Evolutionary conservation across 2,113 vertebrate species (phyloP), one percentile per base, ranked within the genome.

Genomic region (Chascanopsetta lugubris): DNA sequence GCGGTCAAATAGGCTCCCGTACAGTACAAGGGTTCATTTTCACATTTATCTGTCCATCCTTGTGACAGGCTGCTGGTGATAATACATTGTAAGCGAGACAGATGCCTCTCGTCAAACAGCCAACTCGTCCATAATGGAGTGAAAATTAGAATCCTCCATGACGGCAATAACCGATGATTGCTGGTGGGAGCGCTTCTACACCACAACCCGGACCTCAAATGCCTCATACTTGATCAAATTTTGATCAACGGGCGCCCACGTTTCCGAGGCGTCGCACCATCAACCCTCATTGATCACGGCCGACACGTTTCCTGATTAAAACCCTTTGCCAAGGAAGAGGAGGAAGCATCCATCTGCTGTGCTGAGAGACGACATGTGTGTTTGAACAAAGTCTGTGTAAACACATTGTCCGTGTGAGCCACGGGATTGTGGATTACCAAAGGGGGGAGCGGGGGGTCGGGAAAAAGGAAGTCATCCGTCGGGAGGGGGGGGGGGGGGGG

Each of bases 41-140:
- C 8, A 1, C 38, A 25, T 8, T 63, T 63, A 50, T 58, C 26
- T 77, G 82, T 69, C 71, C 83, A 61, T 76, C 84, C 50, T 15
- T 68, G 32, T 51, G 18, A 64, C 87, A 82, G 71, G 25, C 84
- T 73, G 69, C 59, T 57, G 69, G 69, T 75, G 72, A 83, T 85
- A 73, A 84, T 59, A 18, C 71, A 43, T 40, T 61, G 79, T 58
- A 82, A 36, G 57, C 7, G 46, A 70, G 69, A 81, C 79, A 87
- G 83, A 83, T 81, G 79, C 60, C 76, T 80, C 56, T 77, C 71
- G 78, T 83, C 69, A 77, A 50, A 63, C 70, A 73, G 64, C 47
- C 66, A 46, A 50, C 69, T 69, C 57, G 36, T 51, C 63, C 50
- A 49, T 63, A 50, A 85, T 72, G 48, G 65, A 63, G n/a, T 11